phyloP scores from a whole-genome alignment of 2,888 invertebrate species.

The Gryllus longicercus region DNA sequence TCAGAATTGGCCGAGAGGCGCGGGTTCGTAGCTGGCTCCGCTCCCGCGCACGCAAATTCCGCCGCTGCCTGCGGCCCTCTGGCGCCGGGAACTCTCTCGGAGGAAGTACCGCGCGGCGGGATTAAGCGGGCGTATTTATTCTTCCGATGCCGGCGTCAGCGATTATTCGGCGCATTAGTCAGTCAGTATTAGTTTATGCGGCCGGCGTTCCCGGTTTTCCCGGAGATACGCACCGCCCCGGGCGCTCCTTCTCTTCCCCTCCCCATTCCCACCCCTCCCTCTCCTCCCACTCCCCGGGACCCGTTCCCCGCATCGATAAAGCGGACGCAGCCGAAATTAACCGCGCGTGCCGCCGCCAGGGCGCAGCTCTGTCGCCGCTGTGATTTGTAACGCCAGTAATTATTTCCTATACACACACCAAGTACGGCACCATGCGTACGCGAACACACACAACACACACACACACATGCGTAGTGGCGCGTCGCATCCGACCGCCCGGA shows the following conservation, averaged over 20 bases:
- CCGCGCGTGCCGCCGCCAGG: background rate
- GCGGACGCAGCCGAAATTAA: conserved; percentile 1
- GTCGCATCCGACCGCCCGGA: too few relatives aligned
- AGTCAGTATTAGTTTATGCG: background rate
- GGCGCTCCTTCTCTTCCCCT: background rate
- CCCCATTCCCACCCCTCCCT: background rate
- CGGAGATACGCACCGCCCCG: background rate
- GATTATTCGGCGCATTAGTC: conserved; percentile 17
- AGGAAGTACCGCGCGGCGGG: background rate
- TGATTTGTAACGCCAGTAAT: conserved; percentile 7
- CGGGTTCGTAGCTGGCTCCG: too few relatives aligned
- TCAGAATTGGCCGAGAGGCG: too few relatives aligned
- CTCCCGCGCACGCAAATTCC: too few relatives aligned
- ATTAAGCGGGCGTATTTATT: background rate
- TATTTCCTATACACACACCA: background rate
- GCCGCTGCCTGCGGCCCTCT: too few relatives aligned
- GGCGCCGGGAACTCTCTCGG: too few relatives aligned
- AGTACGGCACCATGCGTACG: too few relatives aligned
- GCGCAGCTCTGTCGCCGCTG: conserved; percentile 6
- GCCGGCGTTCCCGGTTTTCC: background rate
- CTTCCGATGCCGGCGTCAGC: background rate
- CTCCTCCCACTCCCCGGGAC: background rate
- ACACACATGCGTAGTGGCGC: too few relatives aligned
- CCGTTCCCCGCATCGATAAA: background rate
- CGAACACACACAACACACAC: too few relatives aligned